Evolutionary conservation across 1,140 invertebrate species (phyloP).

Genomic region (Subanguina moxae): DNA sequence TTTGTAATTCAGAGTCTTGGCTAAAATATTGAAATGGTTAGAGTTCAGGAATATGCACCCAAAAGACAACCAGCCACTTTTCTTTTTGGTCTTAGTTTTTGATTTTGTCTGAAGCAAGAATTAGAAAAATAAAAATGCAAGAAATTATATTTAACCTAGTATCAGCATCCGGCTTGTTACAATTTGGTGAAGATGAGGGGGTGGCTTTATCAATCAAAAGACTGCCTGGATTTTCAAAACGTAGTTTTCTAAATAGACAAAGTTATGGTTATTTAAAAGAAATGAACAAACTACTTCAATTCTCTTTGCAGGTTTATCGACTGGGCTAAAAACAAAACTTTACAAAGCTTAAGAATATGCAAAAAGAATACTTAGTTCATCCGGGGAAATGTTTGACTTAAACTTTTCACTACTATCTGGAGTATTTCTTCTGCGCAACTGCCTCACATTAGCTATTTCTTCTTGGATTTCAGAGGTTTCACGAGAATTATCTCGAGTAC

Average conservation of each 20-base stretch:
- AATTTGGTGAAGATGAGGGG: not conserved
- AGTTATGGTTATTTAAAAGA: too few relatives aligned
- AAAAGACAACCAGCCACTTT: slow-evolving; percentile 6
- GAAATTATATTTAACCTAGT: not conserved
- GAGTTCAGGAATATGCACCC: not conserved
- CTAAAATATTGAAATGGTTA: slow-evolving; percentile 6
- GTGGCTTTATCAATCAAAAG: not conserved
- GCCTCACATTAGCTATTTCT: not conserved
- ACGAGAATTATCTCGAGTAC: not conserved
- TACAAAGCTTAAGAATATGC: not conserved
- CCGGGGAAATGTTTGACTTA: not conserved
- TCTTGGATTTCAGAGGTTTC: not conserved
- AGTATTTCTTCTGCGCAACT: not conserved
- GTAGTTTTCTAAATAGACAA: slow-evolving; percentile 3
- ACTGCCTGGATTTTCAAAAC: slow-evolving; percentile 8
- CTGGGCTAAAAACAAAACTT: slow-evolving; percentile 5
- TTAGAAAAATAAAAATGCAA: too few relatives aligned
- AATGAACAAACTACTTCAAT: not conserved
- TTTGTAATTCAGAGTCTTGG: slow-evolving; percentile 3
- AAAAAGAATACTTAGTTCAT: slow-evolving; percentile 2
- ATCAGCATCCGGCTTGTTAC: not conserved
- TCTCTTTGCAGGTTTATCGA: slow-evolving; percentile 9
- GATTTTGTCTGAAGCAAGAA: too few relatives aligned
- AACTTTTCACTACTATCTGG: not conserved
- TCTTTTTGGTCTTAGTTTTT: not conserved